phyloP scores from a whole-genome alignment of 2,888 invertebrate genomes.

The Drosophila borealis region DNA sequence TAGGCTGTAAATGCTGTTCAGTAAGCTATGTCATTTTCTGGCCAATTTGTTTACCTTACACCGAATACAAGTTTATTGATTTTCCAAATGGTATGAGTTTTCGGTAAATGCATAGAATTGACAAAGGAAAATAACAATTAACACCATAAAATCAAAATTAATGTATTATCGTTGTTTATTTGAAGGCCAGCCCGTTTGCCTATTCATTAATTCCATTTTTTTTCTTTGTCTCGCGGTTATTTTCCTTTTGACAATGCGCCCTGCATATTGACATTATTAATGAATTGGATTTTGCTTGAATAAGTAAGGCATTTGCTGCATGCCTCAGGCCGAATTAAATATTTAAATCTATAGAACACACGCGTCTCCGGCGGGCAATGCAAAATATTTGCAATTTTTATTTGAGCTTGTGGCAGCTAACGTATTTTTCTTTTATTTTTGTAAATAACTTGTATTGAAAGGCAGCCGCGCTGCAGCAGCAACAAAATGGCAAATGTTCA shows the following conservation, averaged over 20 bases:
- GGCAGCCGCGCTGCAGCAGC: conserved; percentile 16
- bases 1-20: no score
- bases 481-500: conserved; percentile 17
- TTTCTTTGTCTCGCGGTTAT: background rate
- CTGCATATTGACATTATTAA: conserved; percentile 76
- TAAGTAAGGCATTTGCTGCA: conserved; percentile 35
- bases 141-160: conserved; percentile 23
- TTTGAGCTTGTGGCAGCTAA: conserved; percentile 11
- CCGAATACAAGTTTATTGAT: background rate
- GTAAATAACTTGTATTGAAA: conserved; percentile 40
- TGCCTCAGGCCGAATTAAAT: conserved; percentile 63
- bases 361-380: conserved; percentile 2
- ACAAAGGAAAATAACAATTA: conserved; percentile 21
- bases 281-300: conserved; percentile 72
- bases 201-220: conserved; percentile 22
- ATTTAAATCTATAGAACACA: conserved; percentile 62
- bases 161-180: conserved; percentile 17
- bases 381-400: conserved; percentile 44
- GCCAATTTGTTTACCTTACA: no score
- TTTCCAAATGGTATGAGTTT: background rate
- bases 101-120: conserved; percentile 9
- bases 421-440: conserved; percentile 20
- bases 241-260: conserved; percentile 15
- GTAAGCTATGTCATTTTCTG: no score
- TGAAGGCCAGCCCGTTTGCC: conserved; percentile 3